Base-by-base conservation (phyloP, 64 coral and sea anemone genomes). In the Pachyseris speciosa region DNA sequence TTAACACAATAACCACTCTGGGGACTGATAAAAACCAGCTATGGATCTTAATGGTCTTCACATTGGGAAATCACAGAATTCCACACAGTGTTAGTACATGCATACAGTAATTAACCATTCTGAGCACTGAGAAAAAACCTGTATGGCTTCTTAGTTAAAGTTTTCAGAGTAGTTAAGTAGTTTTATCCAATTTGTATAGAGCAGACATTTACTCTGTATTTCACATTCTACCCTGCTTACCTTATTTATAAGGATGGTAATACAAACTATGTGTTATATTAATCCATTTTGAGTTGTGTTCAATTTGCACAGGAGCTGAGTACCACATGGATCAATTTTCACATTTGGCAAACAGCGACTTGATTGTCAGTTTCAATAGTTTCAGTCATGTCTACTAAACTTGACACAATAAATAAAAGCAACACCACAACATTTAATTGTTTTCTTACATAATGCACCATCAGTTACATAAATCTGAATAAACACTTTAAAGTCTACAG, bases 401-500 rank as follows among this genome's bases (percentile, higher is more conserved):
- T 0, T 25, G 58, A 61, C 24, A 61, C 51, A 55, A 55, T 55
- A 55, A 55, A 55, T 13, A 55, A 16, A 12, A 55, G 51, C 19
- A 16, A 55, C 19, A 55, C 51, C 20, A 55, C 51, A 55, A 55
- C 9, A 55, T 55, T 55, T 55, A 12, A 17, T 55, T 55, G 51
- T 55, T 55, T 55, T 4, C 51, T 55, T 55, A 55, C 51, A 12
- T 55, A 55, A 55, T 55, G 51, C 9, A 19, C 51, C 51, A 55
- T 55, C 13, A 55, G 51, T 55, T 55, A 55, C 51, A 55, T 55
- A 55, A 55, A 55, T 53, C 29, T 67, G 13, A 67, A 6, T 67
- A 67, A 67, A 67, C 24, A 67, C 64, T 67, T 67, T 67, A 34
- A 67, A 67, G 64, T 30, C 64, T 67, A 67, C 2, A 27, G 64